A percentile compares a stretch with the other conserved stretches of the same genome.
Conservation (phyloP, 2,113 vertebrate species). For the Siniperca chuatsi region DNA sequence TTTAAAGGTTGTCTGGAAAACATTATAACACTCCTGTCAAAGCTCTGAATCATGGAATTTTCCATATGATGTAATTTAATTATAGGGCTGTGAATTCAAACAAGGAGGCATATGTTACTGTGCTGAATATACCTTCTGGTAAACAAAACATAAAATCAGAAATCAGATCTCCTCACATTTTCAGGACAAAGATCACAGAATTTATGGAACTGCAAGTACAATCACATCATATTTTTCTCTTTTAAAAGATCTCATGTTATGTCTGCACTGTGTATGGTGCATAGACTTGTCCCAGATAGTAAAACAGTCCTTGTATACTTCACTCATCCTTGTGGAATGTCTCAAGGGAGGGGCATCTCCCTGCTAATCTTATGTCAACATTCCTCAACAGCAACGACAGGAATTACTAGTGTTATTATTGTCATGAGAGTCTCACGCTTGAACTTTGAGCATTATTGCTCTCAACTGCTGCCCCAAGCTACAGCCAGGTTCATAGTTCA, state of each 20-base stretch:
- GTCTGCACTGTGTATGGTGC: background rate
- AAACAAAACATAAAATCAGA: background rate
- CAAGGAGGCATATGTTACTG: constrained; percentile 1
- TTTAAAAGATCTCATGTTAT: background rate
- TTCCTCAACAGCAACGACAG: constrained; percentile 48
- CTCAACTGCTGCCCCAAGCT: background rate
- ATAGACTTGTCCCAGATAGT: background rate
- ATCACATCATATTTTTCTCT: background rate
- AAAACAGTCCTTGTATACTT: background rate
- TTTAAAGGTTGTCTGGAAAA: constrained; percentile 55
- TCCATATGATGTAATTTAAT: constrained; percentile 55
- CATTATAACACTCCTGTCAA: constrained; percentile 23
- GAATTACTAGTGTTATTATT: constrained; percentile 44
- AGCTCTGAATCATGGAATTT: constrained; percentile 51
- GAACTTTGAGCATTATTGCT: constrained; percentile 15
- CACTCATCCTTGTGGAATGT: constrained; percentile 65
- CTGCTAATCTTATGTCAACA: constrained; percentile 60
- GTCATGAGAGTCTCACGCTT: background rate
- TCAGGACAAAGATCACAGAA: background rate
- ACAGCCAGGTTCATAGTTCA: background rate
- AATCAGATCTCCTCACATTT: background rate
- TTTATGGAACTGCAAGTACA: background rate
- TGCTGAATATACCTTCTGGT: background rate
- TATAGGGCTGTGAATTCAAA: constrained; percentile 33
- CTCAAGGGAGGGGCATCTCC: constrained; percentile 43